Base-by-base conservation (phyloP, 2,888 invertebrate genomes). In the Pyrocoelia pectoralis region DNA sequence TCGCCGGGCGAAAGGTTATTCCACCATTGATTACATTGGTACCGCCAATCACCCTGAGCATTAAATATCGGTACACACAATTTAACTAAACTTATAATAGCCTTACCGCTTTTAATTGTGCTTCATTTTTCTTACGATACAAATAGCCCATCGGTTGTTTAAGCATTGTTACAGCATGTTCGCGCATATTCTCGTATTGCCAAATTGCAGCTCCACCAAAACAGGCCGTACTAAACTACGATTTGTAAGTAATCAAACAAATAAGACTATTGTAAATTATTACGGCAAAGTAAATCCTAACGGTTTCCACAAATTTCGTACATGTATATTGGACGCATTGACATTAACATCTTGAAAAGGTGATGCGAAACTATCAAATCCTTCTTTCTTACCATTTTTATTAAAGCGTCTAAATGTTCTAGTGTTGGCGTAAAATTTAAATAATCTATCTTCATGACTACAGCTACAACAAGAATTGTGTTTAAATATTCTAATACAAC, bases 191-290 rank as follows among this genome's bases (percentile, higher is more conserved):
- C 82, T 97, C 97, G 84, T 97, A 96, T 80, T 96, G 93, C 92
- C 93, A 93, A 68, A 97, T 89, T 13, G 92, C 87, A 71, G 92
- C 92, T 13, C 90, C 90, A 18, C 87, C 84, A 75, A 94, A 86
- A 76, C 91, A 89, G 13, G 87, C 85, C 48, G 89, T 74, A 71
- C 76, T 77, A 75, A 81, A 81, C 80, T 80, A 73, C 70, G 73
- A 72, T 38, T 13, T 24, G 29, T n/a, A 28, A 46, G 13, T 28
- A 54, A 54, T 46, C 8, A 50, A 48, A 46, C 41, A 46, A 49
- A 40, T 48, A 13, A 14, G 53, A 18, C 17, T 17, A 24, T 41
- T 17, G 5, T 52, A 38, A 15, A 49, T 28, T 33, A 17, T 83
- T 83, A 90, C 90, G 77, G 85, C 84, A 54, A 89, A 73, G 90